A percentile compares a stretch with the other conserved stretches of the same genome.
Conservation (phyloP, 2,888 invertebrate species). For the Patella ulyssiponensis region DNA sequence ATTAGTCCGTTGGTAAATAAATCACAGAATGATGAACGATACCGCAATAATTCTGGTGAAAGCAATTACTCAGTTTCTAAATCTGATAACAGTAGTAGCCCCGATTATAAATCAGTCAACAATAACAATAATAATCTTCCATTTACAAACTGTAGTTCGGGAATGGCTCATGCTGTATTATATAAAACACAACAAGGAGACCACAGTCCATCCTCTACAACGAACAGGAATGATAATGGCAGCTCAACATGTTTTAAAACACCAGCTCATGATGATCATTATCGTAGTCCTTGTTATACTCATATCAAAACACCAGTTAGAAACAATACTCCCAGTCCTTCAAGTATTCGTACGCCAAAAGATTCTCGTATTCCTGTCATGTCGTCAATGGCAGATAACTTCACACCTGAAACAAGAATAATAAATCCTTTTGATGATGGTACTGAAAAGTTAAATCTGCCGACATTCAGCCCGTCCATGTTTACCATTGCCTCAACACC, state of each 20-base stretch:
- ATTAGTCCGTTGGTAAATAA: not conserved
- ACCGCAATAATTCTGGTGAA: too few relatives aligned
- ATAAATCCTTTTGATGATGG: conserved; percentile 65
- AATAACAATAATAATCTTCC: too few relatives aligned
- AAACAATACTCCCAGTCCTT: not conserved
- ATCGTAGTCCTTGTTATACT: not conserved
- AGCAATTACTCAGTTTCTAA: too few relatives aligned
- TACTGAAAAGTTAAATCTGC: conserved; percentile 52
- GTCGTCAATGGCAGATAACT: conserved; percentile 31
- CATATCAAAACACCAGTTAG: not conserved
- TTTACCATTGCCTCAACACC: conserved; percentile 58
- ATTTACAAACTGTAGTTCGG: too few relatives aligned
- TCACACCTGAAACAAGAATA: conserved; percentile 42
- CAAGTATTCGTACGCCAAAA: not conserved
- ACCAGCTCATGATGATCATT: too few relatives aligned
- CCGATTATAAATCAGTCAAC: too few relatives aligned
- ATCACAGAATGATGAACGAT: not conserved
- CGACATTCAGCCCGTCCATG: conserved; percentile 65
- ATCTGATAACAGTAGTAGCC: too few relatives aligned
- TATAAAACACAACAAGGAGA: too few relatives aligned
- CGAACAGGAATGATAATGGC: too few relatives aligned
- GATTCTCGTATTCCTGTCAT: not conserved
- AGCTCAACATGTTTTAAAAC: too few relatives aligned
- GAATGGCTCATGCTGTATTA: too few relatives aligned
- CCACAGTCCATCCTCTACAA: too few relatives aligned